Evolutionary conservation across 2,888 invertebrate genomes (phyloP).

Genomic region (Metallyticus violacea): DNA sequence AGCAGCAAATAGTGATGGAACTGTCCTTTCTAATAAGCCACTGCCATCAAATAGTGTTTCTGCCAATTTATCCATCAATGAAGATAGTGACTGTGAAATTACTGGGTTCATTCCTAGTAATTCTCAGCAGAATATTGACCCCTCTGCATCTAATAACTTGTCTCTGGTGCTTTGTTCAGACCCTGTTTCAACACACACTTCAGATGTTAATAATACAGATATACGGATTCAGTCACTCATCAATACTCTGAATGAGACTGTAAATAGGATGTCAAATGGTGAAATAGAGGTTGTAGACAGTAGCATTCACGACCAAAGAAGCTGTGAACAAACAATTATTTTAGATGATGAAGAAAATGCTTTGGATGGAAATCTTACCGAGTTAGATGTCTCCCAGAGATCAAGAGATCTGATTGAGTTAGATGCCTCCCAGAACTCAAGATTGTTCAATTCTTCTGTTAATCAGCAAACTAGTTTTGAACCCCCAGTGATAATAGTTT

Average conservation of each 20-base stretch:
- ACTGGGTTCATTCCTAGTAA: neutral
- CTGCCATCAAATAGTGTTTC: too few species aligned
- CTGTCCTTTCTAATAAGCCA: too few species aligned
- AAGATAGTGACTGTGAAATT: neutral
- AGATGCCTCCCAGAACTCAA: too few species aligned
- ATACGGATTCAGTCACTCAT: neutral
- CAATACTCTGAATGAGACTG: neutral
- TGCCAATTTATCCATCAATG: neutral
- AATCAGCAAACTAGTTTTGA: neutral
- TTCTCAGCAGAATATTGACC: neutral
- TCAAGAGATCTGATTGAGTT: too few species aligned
- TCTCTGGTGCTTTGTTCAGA: neutral
- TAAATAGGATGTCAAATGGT: neutral
- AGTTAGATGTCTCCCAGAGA: too few species aligned
- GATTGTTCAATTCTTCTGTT: too few species aligned
- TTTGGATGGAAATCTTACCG: neutral
- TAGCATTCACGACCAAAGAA: neutral
- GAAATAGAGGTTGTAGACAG: neutral
- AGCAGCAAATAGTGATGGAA: too few species aligned
- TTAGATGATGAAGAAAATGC: neutral
- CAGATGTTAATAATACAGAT: neutral
- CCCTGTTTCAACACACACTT: neutral
- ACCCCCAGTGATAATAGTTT: neutral
- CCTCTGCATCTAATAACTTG: neutral
- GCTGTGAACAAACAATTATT: neutral